A percentile compares a stretch with the other conserved stretches of the same genome.
Conservation (phyloP, 2,113 vertebrate species). For the Mobula hypostoma region DNA sequence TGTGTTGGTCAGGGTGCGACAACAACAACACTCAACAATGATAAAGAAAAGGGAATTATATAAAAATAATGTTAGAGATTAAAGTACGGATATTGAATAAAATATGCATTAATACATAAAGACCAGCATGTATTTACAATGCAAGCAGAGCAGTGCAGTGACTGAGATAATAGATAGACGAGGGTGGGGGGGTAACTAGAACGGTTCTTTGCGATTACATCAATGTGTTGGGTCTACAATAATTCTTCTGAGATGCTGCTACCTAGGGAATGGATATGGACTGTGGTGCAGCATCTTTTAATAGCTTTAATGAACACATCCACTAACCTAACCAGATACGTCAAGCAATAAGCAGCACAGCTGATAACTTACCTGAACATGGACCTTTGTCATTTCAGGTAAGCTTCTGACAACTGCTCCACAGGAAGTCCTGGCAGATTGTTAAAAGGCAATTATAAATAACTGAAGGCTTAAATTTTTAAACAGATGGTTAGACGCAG, state of each 20-base stretch:
- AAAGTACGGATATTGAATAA: too few species aligned
- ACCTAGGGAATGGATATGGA: not conserved
- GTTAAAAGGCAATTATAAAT: constrained; percentile 18
- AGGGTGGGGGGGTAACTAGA: too few species aligned
- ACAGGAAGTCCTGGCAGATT: not conserved
- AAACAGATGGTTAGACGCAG: not conserved
- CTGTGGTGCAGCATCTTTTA: not conserved
- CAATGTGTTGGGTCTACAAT: too few species aligned
- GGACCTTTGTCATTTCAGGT: not conserved
- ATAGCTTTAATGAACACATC: not conserved
- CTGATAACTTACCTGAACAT: not conserved
- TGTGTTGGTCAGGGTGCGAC: too few species aligned
- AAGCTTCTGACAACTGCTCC: not conserved
- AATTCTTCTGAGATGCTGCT: not conserved
- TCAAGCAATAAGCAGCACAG: not conserved
- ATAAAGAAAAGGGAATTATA: too few species aligned
- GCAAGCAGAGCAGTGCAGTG: too few species aligned
- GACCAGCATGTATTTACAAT: too few species aligned
- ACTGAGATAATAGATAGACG: too few species aligned
- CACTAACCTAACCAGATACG: not conserved
- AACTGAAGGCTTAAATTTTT: constrained; percentile 18
- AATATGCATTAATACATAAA: too few species aligned
- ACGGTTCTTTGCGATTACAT: too few species aligned
- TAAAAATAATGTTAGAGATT: too few species aligned
- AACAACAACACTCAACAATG: too few species aligned